Evolutionary conservation across 2,888 invertebrate genomes (phyloP), one percentile per base, ranked within the genome.

Genomic region (Clepsis dumicolana): DNA sequence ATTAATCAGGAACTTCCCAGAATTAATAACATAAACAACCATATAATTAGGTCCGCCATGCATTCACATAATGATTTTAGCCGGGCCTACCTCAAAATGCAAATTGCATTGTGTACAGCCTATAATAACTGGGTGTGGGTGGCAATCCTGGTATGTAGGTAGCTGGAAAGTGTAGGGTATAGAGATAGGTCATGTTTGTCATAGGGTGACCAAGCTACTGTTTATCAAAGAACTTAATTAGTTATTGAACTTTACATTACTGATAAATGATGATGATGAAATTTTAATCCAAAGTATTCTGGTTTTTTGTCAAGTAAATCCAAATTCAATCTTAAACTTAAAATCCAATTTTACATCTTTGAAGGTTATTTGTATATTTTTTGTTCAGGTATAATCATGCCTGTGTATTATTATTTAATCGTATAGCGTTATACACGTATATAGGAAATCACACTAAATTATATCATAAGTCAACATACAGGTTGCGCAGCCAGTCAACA

Each of bases 181-280:
- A 80, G 80, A 80, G 82, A 84, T 84, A 86, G 83, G 82, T 85
- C 81, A 80, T 80, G 79, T 75, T 80, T 81, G 50, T 35, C 64
- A 48, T 82, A 82, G 82, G 82, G 82, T 84, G 77, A 71, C 86
- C 77, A 82, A 24, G 18, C 7, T 4, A 7, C 1, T 10, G 1
- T 4, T 25, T 24, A n/a, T 44, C 32, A 50, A 4, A 44, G 18
- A 7, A 44, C 44, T 18, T 5, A 44, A 3, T 29, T 7, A 29
- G 29, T 29, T 29, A 4, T 3, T 4, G 3, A 29, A 29, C 4
- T 29, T 29, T 29, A 4, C 29, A 29, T n/a, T n/a, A n/a, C n/a
- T n/a, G n/a, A n/a, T n/a, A n/a, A 8, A 8, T 32, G 32, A 32
- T 32, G 12, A 35, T n/a, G 14, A 18, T 24, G 2, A 14, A 25